phyloP scores from a whole-genome alignment of 1,140 invertebrate species.

The Drosophila subpulchrella region DNA sequence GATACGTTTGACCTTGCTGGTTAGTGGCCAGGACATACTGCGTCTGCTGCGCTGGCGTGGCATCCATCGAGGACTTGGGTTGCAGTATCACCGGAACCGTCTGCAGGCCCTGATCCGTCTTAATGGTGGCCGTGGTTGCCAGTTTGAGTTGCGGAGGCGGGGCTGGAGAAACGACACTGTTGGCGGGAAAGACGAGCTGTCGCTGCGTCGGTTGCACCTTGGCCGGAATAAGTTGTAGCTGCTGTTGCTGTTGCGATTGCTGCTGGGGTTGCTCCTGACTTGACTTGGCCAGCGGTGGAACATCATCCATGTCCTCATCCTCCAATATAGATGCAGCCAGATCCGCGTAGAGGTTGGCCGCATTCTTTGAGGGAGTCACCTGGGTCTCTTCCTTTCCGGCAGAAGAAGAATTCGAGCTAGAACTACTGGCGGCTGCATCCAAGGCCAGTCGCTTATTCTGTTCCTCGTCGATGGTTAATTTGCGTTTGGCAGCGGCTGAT shows the following conservation, averaged over 20 bases:
- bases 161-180: slow-evolving; percentile 34
- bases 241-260: slow-evolving; percentile 44
- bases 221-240: slow-evolving; percentile 64
- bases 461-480: slow-evolving; percentile 85
- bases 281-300: slow-evolving; percentile 60
- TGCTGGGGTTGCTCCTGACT: slow-evolving; percentile 56
- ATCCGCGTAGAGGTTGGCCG: slow-evolving; percentile 89
- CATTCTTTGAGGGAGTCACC: slow-evolving; percentile 88
- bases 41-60: slow-evolving; percentile 68
- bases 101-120: slow-evolving; percentile 84
- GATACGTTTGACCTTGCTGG: slow-evolving; percentile 85
- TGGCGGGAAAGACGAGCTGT: slow-evolving; percentile 55
- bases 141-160: slow-evolving; percentile 65
- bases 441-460: slow-evolving; percentile 74
- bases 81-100: slow-evolving; percentile 85
- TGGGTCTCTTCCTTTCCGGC: slow-evolving; percentile 76
- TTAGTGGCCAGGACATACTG: slow-evolving; percentile 82
- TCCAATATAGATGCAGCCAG: slow-evolving; percentile 89
- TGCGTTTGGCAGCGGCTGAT: slow-evolving; percentile 79
- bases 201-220: slow-evolving; percentile 65
- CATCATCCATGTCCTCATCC: slow-evolving; percentile 88
- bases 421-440: slow-evolving; percentile 55
- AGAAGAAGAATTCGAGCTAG: slow-evolving; percentile 16
- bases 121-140: slow-evolving; percentile 81
- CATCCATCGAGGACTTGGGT: slow-evolving; percentile 76